Evolutionary conservation across 2,113 vertebrate species (phyloP).

Genomic region (Tychaedon coryphoeus): DNA sequence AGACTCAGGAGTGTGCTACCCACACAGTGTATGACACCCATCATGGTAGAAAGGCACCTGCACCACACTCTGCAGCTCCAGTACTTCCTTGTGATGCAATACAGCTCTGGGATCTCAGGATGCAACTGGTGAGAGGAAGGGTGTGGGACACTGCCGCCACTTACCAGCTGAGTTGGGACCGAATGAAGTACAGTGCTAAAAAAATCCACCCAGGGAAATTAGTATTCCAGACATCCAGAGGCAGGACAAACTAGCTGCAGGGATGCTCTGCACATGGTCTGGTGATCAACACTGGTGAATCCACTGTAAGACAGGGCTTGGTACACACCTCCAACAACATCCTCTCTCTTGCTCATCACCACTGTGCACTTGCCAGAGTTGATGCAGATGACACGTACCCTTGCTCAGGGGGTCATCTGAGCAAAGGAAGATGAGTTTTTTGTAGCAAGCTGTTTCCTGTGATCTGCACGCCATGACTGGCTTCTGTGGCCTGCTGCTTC

Average conservation of each 20-base stretch:
- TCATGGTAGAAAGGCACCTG: not conserved
- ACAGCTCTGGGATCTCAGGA: not conserved
- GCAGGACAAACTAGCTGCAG: not conserved
- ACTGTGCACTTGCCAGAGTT: not conserved
- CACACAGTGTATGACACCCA: not conserved
- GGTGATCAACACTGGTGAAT: not conserved
- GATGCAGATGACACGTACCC: not conserved
- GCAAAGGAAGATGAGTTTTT: not conserved
- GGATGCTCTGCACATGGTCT: not conserved
- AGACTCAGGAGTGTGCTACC: not conserved
- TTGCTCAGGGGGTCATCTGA: not conserved
- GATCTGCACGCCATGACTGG: not conserved
- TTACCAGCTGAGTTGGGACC: not conserved
- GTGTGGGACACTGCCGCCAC: not conserved
- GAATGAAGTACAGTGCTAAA: not conserved
- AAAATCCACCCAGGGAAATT: not conserved
- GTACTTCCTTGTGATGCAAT: conserved; percentile 15
- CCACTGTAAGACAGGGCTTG: not conserved
- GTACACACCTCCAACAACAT: not conserved
- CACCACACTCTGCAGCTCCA: not conserved
- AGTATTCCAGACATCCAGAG: not conserved
- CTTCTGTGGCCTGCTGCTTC: conserved; percentile 20
- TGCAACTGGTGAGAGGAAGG: not conserved
- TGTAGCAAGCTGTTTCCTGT: conserved; percentile 22
- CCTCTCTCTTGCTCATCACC: not conserved